phyloP scores from a whole-genome alignment of 2,797 vertebrate genomes.

The Chromobotia macracanthus region DNA sequence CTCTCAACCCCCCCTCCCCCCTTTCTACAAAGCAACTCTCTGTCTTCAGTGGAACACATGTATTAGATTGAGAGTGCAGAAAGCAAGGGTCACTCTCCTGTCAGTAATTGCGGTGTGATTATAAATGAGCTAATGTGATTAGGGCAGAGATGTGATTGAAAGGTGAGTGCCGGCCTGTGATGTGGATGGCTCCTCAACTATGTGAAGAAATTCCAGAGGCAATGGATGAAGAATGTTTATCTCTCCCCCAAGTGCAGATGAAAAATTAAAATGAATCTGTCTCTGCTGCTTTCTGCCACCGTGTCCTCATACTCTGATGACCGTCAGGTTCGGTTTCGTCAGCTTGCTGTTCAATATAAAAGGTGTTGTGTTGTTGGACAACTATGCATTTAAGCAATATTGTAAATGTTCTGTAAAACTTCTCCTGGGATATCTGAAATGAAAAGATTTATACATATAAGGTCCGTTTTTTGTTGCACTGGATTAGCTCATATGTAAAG shows the following conservation, averaged over 20 bases:
- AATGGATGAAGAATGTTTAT: slow-evolving; percentile 74
- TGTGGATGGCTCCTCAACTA: slow-evolving; percentile 66
- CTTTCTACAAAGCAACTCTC: slow-evolving; percentile 67
- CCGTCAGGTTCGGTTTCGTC: too few relatives aligned
- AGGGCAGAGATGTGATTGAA: slow-evolving; percentile 72
- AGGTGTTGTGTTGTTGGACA: too few relatives aligned
- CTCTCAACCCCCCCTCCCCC: background rate
- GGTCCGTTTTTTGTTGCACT: too few relatives aligned
- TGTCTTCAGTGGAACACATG: slow-evolving; percentile 74
- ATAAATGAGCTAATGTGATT: slow-evolving; percentile 80
- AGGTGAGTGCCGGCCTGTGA: slow-evolving; percentile 76
- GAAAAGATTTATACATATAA: too few relatives aligned
- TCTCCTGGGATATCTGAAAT: too few relatives aligned
- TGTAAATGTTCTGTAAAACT: too few relatives aligned
- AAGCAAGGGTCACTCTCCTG: slow-evolving; percentile 78
- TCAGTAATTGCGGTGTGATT: slow-evolving; percentile 81
- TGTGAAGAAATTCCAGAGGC: slow-evolving; percentile 73
- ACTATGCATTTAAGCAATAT: too few relatives aligned
- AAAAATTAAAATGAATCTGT: slow-evolving; percentile 26
- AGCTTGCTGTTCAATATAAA: too few relatives aligned
- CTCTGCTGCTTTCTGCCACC: slow-evolving; percentile 1
- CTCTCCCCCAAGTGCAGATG: slow-evolving; percentile 38
- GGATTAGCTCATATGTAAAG: too few relatives aligned
- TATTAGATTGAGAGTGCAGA: slow-evolving; percentile 77
- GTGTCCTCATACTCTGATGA: background rate